Evolutionary conservation across 2,888 invertebrate species (phyloP), one percentile per base, ranked within the genome.

Genomic region (Agrochola lota): DNA sequence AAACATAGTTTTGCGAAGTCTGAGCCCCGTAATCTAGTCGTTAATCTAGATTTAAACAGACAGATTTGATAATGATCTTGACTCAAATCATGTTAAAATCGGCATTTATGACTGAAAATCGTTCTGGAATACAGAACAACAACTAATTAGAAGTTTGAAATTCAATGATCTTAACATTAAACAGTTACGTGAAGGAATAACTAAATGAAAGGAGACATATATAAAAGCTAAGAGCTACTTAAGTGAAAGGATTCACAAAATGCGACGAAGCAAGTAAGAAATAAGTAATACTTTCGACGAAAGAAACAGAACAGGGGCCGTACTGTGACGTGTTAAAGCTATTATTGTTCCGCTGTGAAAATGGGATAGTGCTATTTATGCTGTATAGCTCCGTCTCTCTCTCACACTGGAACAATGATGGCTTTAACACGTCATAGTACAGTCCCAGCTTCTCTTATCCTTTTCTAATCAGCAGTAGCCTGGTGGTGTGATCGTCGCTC

Each of bases 1-100:
- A 35, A 57, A 23, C 75, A 71, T 70, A 68, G 67, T 66, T 52
- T 64, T 30, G 55, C 30, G 9, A 74, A 68, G 63, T 62, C 57
- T 52, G 68, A 68, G 64, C 49, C n/a, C n/a, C 7, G 9, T n/a
- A 64, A 35, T 26, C 9, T 52, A 64, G 49, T 46, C 52, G 7
- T 67, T 66, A 67, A 67, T 57, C 7, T 9, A 20, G 17, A n/a
- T 35, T 23, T 26, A 55, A 49, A 64, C 46, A 52, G 17, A 43
- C 11, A 11, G 30, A 64, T 64, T 78, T 23, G 20, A n/a, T 57
- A 26, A 3, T 57, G 17, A 69, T 69, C 11, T 49, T 35, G 17
- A 15, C 26, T 15, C 12, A 46, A 63, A 43, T 74, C 3, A 11
- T 71, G 26, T 52, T 40, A 0, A 52, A 43, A 40, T 26, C 1